A percentile compares a stretch with the other conserved stretches of the same genome.
Conservation (phyloP, 1,140 invertebrate genomes). For the Penaeus chinensis region DNA sequence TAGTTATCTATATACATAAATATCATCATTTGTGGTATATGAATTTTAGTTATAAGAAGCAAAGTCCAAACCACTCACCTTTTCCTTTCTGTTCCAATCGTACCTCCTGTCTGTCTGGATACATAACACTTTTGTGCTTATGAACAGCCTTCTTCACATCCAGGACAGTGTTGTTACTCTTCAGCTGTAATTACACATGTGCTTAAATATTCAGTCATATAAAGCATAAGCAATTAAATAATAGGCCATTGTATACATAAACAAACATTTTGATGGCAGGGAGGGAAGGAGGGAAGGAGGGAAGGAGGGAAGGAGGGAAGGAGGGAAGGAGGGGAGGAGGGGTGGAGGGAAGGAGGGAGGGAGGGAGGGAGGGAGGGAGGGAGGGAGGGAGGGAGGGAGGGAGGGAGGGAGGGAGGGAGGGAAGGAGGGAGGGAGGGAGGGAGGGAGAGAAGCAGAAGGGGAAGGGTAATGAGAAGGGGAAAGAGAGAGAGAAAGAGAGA, state of each 20-base stretch:
- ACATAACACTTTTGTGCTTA: conserved; percentile 77
- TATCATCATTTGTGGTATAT: conserved; percentile 28
- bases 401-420: too few species aligned
- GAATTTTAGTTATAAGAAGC: not conserved
- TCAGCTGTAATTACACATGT: conserved; percentile 32
- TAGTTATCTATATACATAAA: too few species aligned
- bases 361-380: not conserved
- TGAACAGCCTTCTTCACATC: conserved; percentile 83
- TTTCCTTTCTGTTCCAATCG: conserved; percentile 84
- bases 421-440: too few species aligned
- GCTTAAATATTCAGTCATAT: not conserved
- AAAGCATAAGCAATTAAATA: not conserved
- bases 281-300: too few species aligned
- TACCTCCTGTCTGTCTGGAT: conserved; percentile 85
- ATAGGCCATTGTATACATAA: not conserved
- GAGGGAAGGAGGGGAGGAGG: not conserved
- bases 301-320: too few species aligned
- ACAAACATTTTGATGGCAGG: too few species aligned
- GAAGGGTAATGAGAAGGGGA: too few species aligned
- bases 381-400: not conserved
- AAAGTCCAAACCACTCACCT: conserved; percentile 53
- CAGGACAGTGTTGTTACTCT: conserved; percentile 70
- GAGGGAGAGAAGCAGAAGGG: too few species aligned
- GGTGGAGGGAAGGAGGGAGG: too few species aligned
- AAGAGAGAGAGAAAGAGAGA: not conserved